Evolutionary conservation across 2,113 vertebrate species (phyloP).

Genomic region (Tychaedon coryphoeus): DNA sequence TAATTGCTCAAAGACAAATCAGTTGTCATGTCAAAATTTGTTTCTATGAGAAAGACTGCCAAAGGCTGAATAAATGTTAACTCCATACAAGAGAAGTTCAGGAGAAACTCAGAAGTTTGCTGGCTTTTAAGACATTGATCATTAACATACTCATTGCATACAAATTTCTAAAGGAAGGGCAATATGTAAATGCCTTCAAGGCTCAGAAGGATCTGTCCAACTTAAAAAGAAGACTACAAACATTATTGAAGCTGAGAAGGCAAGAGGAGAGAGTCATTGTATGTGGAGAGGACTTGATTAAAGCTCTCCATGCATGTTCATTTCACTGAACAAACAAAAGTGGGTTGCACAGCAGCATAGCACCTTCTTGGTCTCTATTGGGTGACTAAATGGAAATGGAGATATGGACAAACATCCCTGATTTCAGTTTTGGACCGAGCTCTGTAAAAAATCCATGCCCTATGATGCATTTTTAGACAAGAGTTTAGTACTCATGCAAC

Average conservation of each 20-base stretch:
- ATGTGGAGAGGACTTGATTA: slow-evolving; percentile 24
- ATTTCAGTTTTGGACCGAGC: neutral
- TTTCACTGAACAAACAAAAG: slow-evolving; percentile 20
- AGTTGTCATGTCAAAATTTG: neutral
- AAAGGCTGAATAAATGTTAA: neutral
- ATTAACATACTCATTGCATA: neutral
- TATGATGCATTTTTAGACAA: neutral
- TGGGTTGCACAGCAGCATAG: neutral
- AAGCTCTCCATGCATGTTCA: slow-evolving; percentile 36
- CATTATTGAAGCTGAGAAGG: slow-evolving; percentile 51
- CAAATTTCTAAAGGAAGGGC: slow-evolving; percentile 33
- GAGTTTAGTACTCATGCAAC: neutral
- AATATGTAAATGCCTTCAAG: slow-evolving; percentile 50
- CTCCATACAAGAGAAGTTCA: neutral
- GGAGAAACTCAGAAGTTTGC: neutral
- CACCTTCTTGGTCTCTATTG: neutral
- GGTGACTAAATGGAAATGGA: neutral
- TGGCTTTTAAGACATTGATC: neutral
- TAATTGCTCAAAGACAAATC: neutral
- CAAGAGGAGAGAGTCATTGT: slow-evolving; percentile 49
- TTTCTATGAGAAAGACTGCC: neutral
- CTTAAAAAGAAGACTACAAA: slow-evolving; percentile 61
- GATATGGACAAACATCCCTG: neutral
- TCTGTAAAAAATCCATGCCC: neutral
- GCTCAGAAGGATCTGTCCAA: slow-evolving; percentile 37